These are phyloP conservation scores for Thunnus thynnus DNA, from an alignment of 2,113 vertebrate species.

Conservation along the genomic window DNA sequence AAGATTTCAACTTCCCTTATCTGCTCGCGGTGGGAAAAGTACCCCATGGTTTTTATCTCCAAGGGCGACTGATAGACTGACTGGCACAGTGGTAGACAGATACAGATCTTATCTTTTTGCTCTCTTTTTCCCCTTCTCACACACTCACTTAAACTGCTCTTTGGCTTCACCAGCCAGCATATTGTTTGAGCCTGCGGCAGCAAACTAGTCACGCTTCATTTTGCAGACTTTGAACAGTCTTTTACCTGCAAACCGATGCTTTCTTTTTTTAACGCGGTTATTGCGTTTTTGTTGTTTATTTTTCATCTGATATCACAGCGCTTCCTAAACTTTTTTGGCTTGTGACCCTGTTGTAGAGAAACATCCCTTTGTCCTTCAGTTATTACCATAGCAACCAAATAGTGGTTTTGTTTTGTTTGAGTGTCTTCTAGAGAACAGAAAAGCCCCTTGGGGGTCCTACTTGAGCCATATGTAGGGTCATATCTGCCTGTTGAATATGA, in stretches of 20 bases:
- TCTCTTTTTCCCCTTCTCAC: not conserved
- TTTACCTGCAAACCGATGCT: not conserved
- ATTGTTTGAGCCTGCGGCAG: not conserved
- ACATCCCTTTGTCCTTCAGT: too few relatives aligned
- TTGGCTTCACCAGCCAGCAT: not conserved
- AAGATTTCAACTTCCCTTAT: conserved; percentile 29
- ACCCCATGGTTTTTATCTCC: conserved; percentile 31
- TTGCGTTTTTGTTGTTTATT: not conserved
- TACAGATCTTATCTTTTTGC: conserved; percentile 33
- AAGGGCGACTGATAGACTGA: conserved; percentile 28
- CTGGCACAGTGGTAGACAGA: not conserved
- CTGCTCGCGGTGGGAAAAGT: not conserved
- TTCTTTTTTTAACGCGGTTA: too few relatives aligned
- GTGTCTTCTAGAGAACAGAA: too few relatives aligned
- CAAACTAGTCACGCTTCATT: not conserved
- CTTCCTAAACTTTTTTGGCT: too few relatives aligned
- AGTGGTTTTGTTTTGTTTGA: too few relatives aligned
- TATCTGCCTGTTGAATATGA: too few relatives aligned
- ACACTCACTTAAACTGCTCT: not conserved
- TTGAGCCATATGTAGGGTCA: too few relatives aligned
- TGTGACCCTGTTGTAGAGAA: too few relatives aligned
- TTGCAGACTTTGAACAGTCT: not conserved
- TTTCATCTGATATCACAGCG: not conserved
- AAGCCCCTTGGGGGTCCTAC: too few relatives aligned
- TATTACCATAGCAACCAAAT: too few relatives aligned